Base-by-base conservation (phyloP, 1,140 invertebrate genomes). In the Pissodes strobi region DNA sequence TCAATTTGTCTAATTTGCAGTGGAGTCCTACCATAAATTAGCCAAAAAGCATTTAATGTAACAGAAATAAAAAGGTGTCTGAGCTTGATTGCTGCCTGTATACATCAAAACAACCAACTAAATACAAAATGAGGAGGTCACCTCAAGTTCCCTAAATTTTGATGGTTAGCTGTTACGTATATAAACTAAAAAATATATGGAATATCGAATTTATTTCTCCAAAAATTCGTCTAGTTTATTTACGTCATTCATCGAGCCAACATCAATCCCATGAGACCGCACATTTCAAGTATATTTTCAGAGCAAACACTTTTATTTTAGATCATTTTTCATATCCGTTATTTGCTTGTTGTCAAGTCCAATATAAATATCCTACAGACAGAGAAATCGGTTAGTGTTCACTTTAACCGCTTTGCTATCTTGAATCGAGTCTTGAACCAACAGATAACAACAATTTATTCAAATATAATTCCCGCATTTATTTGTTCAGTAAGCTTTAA, bases 401-500 rank as follows among this genome's bases (percentile, higher is more conserved):
- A 45, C n/a, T 18, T 45, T 45, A 45, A 45, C 41, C 19, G 41
- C 41, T 45, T 45, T 45, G 41, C 19, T 45, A 45, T 45, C 41
- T n/a, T n/a, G n/a, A n/a, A n/a, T n/a, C n/a, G n/a, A n/a, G n/a
- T n/a, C n/a, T n/a, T 45, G 15, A 18, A 9, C 41, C 9, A 21
- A 18, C 41, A 52, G 49, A 52, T 52, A 52, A 52, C 34, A 52
- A 52, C 37, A 52, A 52, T 52, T 52, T 52, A 52, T 52, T 52
- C 49, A 52, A 52, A 52, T 52, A 52, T 52, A 37, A 52, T 52
- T 52, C 49, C 17, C 49, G 10, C 17, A 52, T 52, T 52, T 52
- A 37, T 52, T 52, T 52, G 18, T 19, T 52, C 25, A 27, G 49
- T 52, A 52, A 52, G 30, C 30, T 15, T 1, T 15, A 45, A 21